Evolutionary conservation across 2,113 vertebrate genomes (phyloP), one percentile per base, ranked within the genome.

Genomic region (Origma solitaria): DNA sequence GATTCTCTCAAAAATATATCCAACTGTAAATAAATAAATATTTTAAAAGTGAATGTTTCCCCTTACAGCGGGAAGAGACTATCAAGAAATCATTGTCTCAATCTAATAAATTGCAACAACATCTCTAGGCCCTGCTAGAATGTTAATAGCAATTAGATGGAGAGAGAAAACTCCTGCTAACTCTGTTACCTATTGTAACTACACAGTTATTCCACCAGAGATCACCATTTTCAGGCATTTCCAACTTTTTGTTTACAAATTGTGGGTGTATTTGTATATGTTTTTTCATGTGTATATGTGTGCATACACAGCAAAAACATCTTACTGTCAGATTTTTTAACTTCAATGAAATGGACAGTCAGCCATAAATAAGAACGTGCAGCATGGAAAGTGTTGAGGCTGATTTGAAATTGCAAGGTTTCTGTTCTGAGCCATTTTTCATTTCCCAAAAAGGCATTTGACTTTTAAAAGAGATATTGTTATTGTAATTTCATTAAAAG

Each of bases 221-320:
- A 80, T 37, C 22, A 47, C 13, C 0, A 0, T 72, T 77, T 93
- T 47, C 62, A 78, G 79, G 8, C 27, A 31, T 58, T 68, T 40
- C 16, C 33, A 56, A 30, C 5, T 20, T 45, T 64, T 61, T 31
- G 3, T 33, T 47, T 60, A 54, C 25, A 82, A 64, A 28, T 14
- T 47, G 6, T 35, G 7, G 19, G 7, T 53, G 17, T n/a, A 6
- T 65, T 23, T 71, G 5, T 58, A 6, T 66, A 20, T 61, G 13
- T 18, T 80, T 79, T 92, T 10, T 58, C 3, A 10, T 0, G 0
- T 33, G 14, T 28, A 4, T 70, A 9, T 80, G 7, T 49, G 12
- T 31, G 4, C 11, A 37, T 44, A 45, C 7, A 20, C 18, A 80
- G 8, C 7, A 64, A 76, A 82, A 11, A 13, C 3, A 19, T 76